Conservation (phyloP, 1,140 invertebrate species). For the Triops longicaudatus region DNA sequence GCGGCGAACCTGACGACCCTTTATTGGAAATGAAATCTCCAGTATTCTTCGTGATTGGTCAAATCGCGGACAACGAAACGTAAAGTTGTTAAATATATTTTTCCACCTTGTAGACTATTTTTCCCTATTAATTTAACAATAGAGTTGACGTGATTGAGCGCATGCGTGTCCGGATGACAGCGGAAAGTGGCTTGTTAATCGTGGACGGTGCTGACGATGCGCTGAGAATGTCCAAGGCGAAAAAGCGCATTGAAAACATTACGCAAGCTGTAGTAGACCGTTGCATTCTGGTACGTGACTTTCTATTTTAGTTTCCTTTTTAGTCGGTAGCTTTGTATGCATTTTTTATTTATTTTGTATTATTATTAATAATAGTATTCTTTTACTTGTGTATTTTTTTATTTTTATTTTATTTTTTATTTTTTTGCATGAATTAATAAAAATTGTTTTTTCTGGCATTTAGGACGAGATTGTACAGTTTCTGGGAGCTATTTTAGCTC, state of each 20-base stretch:
- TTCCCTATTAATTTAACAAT: not conserved
- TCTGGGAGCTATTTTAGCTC: not conserved
- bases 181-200: constrained; percentile 43
- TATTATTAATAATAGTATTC: no score
- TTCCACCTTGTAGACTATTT: not conserved
- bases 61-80: constrained; percentile 47
- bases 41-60: constrained; percentile 70
- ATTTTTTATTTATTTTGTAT: no score
- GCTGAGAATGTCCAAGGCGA: constrained; percentile 58
- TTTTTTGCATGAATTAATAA: not conserved
- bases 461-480: not conserved
- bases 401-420: not conserved
- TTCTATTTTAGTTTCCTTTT: no score
- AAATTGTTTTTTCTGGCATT: not conserved
- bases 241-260: constrained; percentile 60
- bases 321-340: no score
- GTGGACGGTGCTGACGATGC: constrained; percentile 74
- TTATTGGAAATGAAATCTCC: constrained; percentile 63
- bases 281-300: constrained; percentile 53
- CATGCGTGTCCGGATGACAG: not conserved
- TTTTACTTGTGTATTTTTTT: no score
- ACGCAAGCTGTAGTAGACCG: constrained; percentile 75
- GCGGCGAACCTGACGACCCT: constrained; percentile 69
- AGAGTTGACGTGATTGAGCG: not conserved
- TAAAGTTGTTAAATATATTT: constrained; percentile 36